Conservation (phyloP, 2,113 vertebrate species). For the Calidris pugnax region DNA sequence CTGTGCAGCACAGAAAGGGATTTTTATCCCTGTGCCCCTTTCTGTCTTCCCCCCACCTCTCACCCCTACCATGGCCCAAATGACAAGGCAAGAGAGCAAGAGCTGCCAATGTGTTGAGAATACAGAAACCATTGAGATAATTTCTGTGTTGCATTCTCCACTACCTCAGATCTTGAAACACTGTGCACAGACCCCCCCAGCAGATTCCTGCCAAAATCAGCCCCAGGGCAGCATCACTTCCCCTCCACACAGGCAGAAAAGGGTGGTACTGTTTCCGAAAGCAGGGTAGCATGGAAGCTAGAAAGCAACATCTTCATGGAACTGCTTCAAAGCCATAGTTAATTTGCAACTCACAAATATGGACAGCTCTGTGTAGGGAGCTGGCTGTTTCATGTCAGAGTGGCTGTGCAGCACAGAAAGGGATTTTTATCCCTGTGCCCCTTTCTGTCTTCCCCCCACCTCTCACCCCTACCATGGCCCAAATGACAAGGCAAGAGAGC, state of each 20-base stretch:
- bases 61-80: background rate
- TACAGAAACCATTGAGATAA: background rate
- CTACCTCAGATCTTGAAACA: background rate
- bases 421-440: background rate
- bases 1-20: background rate
- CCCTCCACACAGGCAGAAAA: background rate
- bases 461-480: background rate
- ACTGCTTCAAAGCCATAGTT: background rate
- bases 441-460: background rate
- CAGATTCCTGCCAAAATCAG: background rate
- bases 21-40: background rate
- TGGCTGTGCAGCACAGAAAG: background rate
- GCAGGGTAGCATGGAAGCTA: background rate
- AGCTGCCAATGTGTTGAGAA: background rate
- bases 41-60: background rate
- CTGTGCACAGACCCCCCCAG: background rate
- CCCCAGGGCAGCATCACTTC: background rate
- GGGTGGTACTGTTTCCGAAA: background rate
- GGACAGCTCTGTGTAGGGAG: background rate
- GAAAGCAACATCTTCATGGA: background rate
- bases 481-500: background rate
- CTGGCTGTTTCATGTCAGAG: background rate
- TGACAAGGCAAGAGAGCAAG: background rate
- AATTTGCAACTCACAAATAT: background rate
- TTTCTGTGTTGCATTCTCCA: background rate